Base-by-base conservation (phyloP, 2,888 invertebrate genomes). In the Lacanobia oleracea region DNA sequence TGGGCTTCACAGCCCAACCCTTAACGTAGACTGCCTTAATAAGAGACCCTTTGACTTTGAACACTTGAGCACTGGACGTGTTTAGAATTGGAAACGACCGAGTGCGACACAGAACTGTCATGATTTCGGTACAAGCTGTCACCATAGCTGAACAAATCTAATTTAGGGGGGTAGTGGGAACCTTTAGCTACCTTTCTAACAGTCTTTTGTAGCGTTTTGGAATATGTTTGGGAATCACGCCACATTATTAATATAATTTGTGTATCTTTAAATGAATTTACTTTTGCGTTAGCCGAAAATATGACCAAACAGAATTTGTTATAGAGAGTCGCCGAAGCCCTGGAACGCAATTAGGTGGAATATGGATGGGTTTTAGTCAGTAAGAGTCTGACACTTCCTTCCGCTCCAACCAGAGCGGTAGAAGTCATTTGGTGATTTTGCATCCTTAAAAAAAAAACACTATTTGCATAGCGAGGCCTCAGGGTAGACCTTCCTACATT, bases 31-130 rank as follows among this genome's bases (percentile, higher is more conserved):
- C 27, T 27, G 27, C 33, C 33, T 6, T 71, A 54, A 65, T 62
- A 69, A 43, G 40, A 43, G 43, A 21, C 70, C 77, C 51, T 62
- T 68, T 68, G 69, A 43, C 62, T 77, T 59, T 12, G 43, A 81
- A 59, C 57, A 43, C 43, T 75, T 75, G 33, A 79, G 10, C 33
- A 56, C 37, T 37, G 33, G 12, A 76, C 81, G 67, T 66, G 81
- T 67, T 81, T 27, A n/a, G 77, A 81, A 81, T 76, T 43, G 12
- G 43, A 37, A 76, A 77, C 53, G 10, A 21, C 54, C 50, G 67
- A n/a, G 53, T 45, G 27, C 9, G 63, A 23, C 37, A 33, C 67
- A 14, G 5, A 51, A 48, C 59, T 75, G 75, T 66, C 76, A 66
- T 37, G 53, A 60, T 59, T 81, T 67, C 50, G 21, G 50, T 27